Base-by-base conservation (phyloP, 2,113 vertebrate genomes). In the Neotragus moschatus region DNA sequence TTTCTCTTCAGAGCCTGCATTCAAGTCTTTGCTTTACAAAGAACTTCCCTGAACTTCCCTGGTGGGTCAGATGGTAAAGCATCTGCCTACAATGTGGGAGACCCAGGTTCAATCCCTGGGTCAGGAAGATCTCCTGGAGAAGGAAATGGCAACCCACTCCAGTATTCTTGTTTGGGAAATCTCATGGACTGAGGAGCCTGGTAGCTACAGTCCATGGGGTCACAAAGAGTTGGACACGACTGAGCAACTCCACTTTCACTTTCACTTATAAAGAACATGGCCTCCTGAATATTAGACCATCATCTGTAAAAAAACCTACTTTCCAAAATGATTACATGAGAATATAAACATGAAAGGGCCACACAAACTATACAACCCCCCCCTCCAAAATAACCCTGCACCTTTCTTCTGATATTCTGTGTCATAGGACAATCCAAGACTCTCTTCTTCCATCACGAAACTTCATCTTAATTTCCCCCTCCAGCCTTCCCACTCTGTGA, bases 11-110 rank as follows among this genome's bases (percentile, higher is more conserved):
- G 21, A 86, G 12, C 75, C 61, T 77, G 15, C 66, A 9, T 96
- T 96, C 56, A 93, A 79, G 81, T 84, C 45, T 73, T 70, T 58
- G 51, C 51, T 97, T 93, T 97, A n/a, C 63, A 95, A 97, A 95
- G 43, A 88, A 51, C 13, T 61, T 61, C 14, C 56, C 60, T 61
- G 26, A 60, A 60, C 28, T 60, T 60, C 58, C 60, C 28, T 61
- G 14, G 60, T 8, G 60, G 60, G 14, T 63, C 60, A 63, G 60
- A 63, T 63, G 60, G 14, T 63, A 33, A 63, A 63, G 60, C 3
- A 63, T 63, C 60, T 63, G 14, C 14, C 30, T 63, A 16, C 60
- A 33, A 63, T 63, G 15, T 0, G 1, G 30, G 60, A 63, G 30
- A 63, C 6, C 60, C 30, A 33, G 26, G 60, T 33, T 63, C 60